Percentiles rank a stretch among this genome's conserved stretches.
Conservation (phyloP, 2,888 invertebrate genomes). For the Bellardia bayeri region DNA sequence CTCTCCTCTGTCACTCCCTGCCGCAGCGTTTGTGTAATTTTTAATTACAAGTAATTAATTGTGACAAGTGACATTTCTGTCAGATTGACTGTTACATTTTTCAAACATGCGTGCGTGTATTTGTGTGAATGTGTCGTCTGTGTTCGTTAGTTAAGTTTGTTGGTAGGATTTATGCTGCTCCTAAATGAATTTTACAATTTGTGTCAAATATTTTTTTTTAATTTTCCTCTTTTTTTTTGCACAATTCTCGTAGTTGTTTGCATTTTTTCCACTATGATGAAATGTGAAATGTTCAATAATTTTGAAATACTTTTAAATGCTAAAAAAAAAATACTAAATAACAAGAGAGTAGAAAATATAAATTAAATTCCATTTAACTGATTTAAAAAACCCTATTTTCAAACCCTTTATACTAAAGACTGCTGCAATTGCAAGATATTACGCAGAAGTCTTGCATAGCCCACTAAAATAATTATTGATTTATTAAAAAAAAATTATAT, state of each 20-base stretch:
- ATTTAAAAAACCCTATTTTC: too few relatives aligned
- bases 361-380: slow-evolving; percentile 16
- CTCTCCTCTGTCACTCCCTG: neutral
- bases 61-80: slow-evolving; percentile 74
- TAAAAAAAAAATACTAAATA: slow-evolving; percentile 13
- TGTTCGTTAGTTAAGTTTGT: slow-evolving; percentile 28
- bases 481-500: too few relatives aligned
- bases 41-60: slow-evolving; percentile 74
- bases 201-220: slow-evolving; percentile 63
- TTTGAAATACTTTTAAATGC: slow-evolving; percentile 57
- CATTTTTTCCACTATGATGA: slow-evolving; percentile 38
- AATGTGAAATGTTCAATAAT: slow-evolving; percentile 62
- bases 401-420: too few relatives aligned
- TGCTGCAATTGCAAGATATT: too few relatives aligned
- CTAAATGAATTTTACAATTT: slow-evolving; percentile 67
- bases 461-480: too few relatives aligned
- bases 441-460: too few relatives aligned
- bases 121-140: slow-evolving; percentile 58
- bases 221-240: slow-evolving; percentile 32
- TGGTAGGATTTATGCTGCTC: slow-evolving; percentile 56
- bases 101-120: slow-evolving; percentile 74
- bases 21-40: slow-evolving; percentile 57
- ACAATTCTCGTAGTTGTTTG: neutral
- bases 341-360: neutral
- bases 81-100: slow-evolving; percentile 71